Evolutionary conservation across 2,797 vertebrate species (phyloP), one percentile per base, ranked within the genome.

Genomic region (Xenops minutus): DNA sequence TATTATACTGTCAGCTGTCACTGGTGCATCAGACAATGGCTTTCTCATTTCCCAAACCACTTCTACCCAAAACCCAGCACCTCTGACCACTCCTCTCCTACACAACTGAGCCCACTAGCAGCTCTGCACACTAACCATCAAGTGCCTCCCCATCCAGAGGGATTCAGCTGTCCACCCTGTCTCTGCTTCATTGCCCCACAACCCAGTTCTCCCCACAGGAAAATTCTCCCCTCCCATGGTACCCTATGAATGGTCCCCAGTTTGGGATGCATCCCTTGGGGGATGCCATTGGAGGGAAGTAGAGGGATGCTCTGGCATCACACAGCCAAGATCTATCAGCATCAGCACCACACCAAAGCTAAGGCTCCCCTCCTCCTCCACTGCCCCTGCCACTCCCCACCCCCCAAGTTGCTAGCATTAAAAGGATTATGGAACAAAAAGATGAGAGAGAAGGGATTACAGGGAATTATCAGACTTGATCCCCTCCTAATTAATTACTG

Each of bases 401-500:
- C 62, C 75, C 62, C 34, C 26, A 80, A 10, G 54, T 16, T 71
- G 27, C 85, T 81, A 85, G 89, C 69, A 88, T 95, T 97, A 95
- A 96, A 96, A 92, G 79, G 96, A 97, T 97, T 97, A 97, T 7
- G 34, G 83, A 93, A 86, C 96, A 96, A 97, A 97, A 95, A 89
- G 67, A 95, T 95, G 90, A 86, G 87, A 96, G 89, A 80, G 92
- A 95, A 93, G 67, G 96, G 96, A 98, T 97, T 97, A 97, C 68
- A 71, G 95, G 58, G 96, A 69, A 94, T 97, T 96, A 97, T 95
- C 95, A 95, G 91, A 79, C 66, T 85, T 96, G 95, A 97, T 97
- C 87, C 96, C 52, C 79, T 96, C 95, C 93, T 97, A 97, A 97
- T 97, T 97, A 97, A 97, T 97, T 97, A 97, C 92, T 95, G 95